These are phyloP conservation scores for Centropus unirufus DNA, from an alignment of 2,113 vertebrate genomes.

Conservation along the genomic window DNA sequence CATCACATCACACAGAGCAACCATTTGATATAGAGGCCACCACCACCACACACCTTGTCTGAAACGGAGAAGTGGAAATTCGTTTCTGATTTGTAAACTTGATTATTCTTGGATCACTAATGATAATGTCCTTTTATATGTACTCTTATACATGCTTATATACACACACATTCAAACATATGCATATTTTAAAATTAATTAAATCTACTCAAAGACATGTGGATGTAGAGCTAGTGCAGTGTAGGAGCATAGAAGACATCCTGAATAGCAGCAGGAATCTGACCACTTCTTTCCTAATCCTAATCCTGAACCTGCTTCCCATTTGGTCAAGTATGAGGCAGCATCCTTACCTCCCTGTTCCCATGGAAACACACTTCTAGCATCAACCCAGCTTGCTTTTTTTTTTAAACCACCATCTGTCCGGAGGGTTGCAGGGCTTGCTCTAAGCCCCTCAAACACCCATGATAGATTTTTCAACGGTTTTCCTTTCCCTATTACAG, in stretches of 20 bases:
- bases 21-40: background rate
- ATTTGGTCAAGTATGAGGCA: conserved; percentile 57
- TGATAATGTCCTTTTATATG: background rate
- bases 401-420: conserved; percentile 74
- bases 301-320: conserved; percentile 60
- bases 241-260: background rate
- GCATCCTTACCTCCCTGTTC: conserved; percentile 71
- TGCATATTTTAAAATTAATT: background rate
- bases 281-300: conserved; percentile 39
- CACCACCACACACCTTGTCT: background rate
- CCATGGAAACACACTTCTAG: conserved; percentile 76
- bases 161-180: accelerated
- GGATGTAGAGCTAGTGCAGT: background rate
- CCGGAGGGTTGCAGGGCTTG: conserved; percentile 49
- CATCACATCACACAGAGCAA: background rate
- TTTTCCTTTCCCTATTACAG: background rate
- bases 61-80: background rate
- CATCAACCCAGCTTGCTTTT: conserved; percentile 68
- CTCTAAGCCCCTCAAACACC: background rate
- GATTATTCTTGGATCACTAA: background rate
- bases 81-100: background rate
- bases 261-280: background rate
- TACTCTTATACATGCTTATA: background rate
- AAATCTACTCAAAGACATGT: background rate
- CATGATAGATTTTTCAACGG: background rate